These are phyloP conservation scores for Sarcophaga bullata DNA, from an alignment of 1,140 invertebrate species.

Conservation along the genomic window DNA sequence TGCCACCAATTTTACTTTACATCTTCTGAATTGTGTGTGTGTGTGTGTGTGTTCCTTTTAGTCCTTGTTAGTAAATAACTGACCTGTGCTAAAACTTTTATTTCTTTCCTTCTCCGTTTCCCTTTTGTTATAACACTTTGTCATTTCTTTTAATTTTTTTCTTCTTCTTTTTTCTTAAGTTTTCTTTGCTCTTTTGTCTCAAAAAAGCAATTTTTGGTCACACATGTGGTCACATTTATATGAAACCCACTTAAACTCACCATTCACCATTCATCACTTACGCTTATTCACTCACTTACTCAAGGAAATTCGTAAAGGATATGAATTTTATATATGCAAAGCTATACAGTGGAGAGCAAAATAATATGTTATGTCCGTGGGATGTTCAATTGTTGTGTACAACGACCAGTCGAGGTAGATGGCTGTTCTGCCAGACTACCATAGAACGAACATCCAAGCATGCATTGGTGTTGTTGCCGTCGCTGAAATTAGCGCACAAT, in stretches of 20 bases:
- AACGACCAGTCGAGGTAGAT: no score
- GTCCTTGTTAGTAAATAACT: neutral
- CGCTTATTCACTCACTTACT: neutral
- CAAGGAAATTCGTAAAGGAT: constrained; percentile 3
- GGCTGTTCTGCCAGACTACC: no score
- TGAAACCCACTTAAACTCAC: neutral
- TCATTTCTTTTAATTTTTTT: no score
- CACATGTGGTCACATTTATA: constrained; percentile 21
- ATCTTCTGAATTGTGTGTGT: no score
- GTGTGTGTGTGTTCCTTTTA: no score
- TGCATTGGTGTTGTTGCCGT: no score
- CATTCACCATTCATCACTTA: neutral
- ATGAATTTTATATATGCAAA: neutral
- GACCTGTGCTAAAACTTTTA: neutral
- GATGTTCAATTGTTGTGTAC: no score
- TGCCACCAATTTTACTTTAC: neutral
- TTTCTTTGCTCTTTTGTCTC: neutral
- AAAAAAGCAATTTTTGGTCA: constrained; percentile 23
- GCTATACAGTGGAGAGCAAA: neutral
- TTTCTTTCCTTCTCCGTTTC: neutral
- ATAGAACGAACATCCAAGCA: no score
- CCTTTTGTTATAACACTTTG: neutral
- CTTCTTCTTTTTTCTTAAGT: neutral
- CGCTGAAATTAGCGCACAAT: no score
- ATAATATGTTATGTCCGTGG: no score